Evolutionary conservation across 2,113 vertebrate species (phyloP).

Genomic region (Natator depressus): DNA sequence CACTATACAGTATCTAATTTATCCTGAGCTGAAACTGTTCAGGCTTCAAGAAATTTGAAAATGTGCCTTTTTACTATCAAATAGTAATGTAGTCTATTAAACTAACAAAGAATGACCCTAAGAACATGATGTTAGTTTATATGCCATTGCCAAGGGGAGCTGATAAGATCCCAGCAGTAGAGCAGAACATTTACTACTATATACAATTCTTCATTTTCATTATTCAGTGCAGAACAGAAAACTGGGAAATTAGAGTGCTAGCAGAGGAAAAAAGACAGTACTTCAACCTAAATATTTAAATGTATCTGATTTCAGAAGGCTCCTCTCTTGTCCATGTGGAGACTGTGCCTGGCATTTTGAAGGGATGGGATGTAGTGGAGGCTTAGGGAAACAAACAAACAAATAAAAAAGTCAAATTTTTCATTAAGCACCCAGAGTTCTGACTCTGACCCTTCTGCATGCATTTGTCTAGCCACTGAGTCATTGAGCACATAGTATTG

Average conservation of each 20-base stretch:
- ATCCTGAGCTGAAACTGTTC: neutral
- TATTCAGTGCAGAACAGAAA: neutral
- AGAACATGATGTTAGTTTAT: neutral
- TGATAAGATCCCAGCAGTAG: neutral
- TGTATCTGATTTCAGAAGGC: neutral
- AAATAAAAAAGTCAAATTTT: neutral
- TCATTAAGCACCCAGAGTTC: slow-evolving; percentile 45
- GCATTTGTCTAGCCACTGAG: slow-evolving; percentile 73
- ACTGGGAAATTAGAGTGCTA: neutral
- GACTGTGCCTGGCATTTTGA: neutral
- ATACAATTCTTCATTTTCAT: neutral
- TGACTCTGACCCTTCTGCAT: slow-evolving; percentile 42
- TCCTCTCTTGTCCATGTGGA: neutral
- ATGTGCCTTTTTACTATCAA: neutral
- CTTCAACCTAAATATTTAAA: slow-evolving; percentile 21
- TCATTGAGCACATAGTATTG: slow-evolving; percentile 79
- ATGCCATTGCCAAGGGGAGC: neutral
- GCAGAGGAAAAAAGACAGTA: neutral
- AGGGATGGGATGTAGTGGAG: neutral
- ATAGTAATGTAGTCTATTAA: neutral
- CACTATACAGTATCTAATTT: neutral
- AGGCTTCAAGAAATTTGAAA: neutral
- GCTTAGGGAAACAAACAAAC: neutral
- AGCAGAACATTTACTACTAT: neutral
- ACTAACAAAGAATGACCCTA: neutral